phyloP scores from a whole-genome alignment of 2,797 vertebrate species.

The Mormyrus hasselquistii region DNA sequence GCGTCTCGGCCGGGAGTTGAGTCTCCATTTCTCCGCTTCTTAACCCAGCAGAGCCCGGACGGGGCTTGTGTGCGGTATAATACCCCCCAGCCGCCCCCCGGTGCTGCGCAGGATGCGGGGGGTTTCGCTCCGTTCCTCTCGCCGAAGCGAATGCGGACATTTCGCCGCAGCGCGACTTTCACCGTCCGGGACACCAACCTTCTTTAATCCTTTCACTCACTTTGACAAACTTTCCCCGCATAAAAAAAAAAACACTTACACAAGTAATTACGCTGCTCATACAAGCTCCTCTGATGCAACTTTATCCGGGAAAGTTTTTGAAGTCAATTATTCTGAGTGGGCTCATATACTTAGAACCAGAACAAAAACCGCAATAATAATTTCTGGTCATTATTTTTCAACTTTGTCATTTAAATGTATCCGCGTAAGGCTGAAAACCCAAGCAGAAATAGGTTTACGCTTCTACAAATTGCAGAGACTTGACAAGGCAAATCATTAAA shows the following conservation, averaged over 20 bases:
- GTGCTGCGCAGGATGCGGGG: not conserved
- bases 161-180: not conserved
- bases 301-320: not conserved
- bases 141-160: not conserved
- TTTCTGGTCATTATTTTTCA: not conserved
- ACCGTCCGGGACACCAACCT: not conserved
- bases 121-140: not conserved
- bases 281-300: not conserved
- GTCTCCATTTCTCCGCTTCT: slow-evolving; percentile 17
- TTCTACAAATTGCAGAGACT: not conserved
- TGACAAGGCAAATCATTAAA: not conserved
- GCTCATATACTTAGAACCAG: not conserved
- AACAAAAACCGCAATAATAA: not conserved
- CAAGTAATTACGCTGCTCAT: not conserved
- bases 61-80: not conserved
- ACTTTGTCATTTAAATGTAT: not conserved
- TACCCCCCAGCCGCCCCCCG: not conserved
- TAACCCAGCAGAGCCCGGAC: not conserved
- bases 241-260: not conserved
- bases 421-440: not conserved
- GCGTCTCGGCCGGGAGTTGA: slow-evolving; percentile 19
- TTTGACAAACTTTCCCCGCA: not conserved
- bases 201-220: not conserved
- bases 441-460: not conserved
- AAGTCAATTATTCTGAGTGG: not conserved